Evolutionary conservation across 2,113 vertebrate genomes (phyloP).

Genomic region (Megaleporinus macrocephalus): DNA sequence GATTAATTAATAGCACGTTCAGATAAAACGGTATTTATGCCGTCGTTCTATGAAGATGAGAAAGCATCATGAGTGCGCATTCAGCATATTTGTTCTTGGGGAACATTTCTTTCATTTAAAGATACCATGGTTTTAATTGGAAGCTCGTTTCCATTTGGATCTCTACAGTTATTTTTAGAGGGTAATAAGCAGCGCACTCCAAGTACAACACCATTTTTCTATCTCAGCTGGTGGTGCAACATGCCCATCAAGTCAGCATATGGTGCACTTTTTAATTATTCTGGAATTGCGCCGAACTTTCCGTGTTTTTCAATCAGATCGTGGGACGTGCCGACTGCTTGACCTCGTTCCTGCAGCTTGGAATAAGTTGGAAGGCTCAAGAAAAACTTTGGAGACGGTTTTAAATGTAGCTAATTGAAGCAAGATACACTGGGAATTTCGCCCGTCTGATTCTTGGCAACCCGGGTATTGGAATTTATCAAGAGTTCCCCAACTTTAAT

Average conservation of each 20-base stretch:
- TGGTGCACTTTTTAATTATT: conserved; percentile 64
- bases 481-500: conserved; percentile 32
- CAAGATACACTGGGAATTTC: conserved; percentile 31
- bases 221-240: conserved; percentile 7
- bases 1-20: conserved; percentile 73
- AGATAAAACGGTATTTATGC: conserved; percentile 71
- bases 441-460: conserved; percentile 48
- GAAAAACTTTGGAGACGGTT: conserved; percentile 1
- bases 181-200: conserved; percentile 70
- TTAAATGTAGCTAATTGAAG: conserved; percentile 34
- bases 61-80: conserved; percentile 68
- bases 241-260: conserved; percentile 53
- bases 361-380: conserved; percentile 45
- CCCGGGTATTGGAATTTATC: conserved; percentile 52
- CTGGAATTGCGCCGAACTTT: conserved; percentile 58
- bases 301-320: conserved; percentile 55
- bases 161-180: conserved; percentile 66
- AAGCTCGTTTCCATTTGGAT: conserved; percentile 66
- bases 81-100: conserved; percentile 73
- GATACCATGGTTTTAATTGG: conserved; percentile 73
- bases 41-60: conserved; percentile 65
- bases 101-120: conserved; percentile 66
- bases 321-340: conserved; percentile 52
- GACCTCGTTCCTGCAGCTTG: conserved; percentile 65
- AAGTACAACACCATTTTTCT: conserved; percentile 63